A percentile compares a stretch with the other conserved stretches of the same genome.
Conservation (phyloP, 2,888 invertebrate species). For the Caenorhabditis sulstoni region DNA sequence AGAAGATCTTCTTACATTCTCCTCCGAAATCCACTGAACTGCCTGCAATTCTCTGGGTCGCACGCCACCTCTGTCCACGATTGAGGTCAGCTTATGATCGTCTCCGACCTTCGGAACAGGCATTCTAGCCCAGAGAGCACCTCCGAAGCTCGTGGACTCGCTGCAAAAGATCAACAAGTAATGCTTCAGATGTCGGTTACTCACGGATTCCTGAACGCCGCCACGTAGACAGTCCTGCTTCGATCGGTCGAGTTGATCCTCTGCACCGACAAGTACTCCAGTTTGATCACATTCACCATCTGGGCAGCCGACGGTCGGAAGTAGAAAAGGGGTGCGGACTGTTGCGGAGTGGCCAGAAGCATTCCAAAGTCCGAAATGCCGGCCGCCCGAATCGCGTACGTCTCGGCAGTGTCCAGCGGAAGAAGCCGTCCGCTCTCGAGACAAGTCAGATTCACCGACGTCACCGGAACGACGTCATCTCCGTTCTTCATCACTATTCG, state of each 20-base stretch:
- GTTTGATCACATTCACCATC: conserved; percentile 60
- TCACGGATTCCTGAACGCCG: conserved; percentile 58
- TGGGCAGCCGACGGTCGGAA: conserved; percentile 63
- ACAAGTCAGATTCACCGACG: conserved; percentile 44
- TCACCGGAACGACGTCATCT: conserved; percentile 25
- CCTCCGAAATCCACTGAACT: conserved; percentile 48
- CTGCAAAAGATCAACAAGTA: no score
- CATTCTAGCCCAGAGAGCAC: conserved; percentile 63
- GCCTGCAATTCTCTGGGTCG: conserved; percentile 48
- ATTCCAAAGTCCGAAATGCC: conserved; percentile 56
- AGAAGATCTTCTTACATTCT: conserved; percentile 26
- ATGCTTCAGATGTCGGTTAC: conserved; percentile 1
- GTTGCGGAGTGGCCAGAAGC: conserved; percentile 42
- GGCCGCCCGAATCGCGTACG: conserved; percentile 54
- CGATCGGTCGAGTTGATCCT: conserved; percentile 11
- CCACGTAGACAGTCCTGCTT: conserved; percentile 27
- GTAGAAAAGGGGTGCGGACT: conserved; percentile 57
- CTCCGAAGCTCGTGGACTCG: conserved; percentile 60
- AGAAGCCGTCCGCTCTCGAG: conserved; percentile 37
- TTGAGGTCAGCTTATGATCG: conserved; percentile 39
- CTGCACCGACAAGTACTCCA: conserved; percentile 52
- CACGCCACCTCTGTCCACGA: conserved; percentile 42
- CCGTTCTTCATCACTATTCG: conserved; percentile 27
- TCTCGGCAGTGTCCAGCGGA: conserved; percentile 46
- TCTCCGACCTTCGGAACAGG: conserved; percentile 48